Evolutionary conservation across 2,113 vertebrate species (phyloP).

Genomic region (Nyctereutes procyonoides): DNA sequence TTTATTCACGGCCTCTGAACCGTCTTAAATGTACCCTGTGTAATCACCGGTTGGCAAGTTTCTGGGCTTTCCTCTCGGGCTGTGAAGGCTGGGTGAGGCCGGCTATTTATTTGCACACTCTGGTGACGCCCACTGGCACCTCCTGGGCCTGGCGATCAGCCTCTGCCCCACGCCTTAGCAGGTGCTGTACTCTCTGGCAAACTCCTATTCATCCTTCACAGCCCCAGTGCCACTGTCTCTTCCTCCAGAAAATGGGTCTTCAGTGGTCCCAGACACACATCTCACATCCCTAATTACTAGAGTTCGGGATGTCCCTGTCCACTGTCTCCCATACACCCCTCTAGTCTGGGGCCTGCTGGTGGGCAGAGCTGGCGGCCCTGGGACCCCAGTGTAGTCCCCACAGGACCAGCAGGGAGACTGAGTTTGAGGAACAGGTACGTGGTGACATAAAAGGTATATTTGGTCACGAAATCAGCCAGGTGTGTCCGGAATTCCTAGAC

Average conservation of each 20-base stretch:
- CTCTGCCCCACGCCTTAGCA: background rate
- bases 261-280: too few species aligned
- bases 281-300: background rate
- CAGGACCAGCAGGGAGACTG: accelerated
- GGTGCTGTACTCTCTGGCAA: background rate
- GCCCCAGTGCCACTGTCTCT: background rate
- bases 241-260: background rate
- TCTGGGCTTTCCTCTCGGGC: background rate
- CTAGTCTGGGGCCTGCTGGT: background rate
- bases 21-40: background rate
- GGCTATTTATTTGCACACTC: background rate
- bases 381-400: background rate
- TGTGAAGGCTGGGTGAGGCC: background rate
- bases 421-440: background rate
- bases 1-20: background rate
- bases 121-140: background rate
- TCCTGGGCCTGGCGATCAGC: background rate
- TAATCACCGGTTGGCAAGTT: background rate
- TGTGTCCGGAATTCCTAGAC: background rate
- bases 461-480: background rate
- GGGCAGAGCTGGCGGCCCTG: background rate
- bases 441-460: background rate
- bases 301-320: background rate
- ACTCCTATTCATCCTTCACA: slow-evolving; percentile 53
- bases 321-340: background rate